Percentiles rank a stretch among this genome's conserved stretches.
Evolutionary conservation across 37 sponge, comb jelly and placozoan genomes (phyloP).

Genomic region (Amphimedon queenslandica): DNA sequence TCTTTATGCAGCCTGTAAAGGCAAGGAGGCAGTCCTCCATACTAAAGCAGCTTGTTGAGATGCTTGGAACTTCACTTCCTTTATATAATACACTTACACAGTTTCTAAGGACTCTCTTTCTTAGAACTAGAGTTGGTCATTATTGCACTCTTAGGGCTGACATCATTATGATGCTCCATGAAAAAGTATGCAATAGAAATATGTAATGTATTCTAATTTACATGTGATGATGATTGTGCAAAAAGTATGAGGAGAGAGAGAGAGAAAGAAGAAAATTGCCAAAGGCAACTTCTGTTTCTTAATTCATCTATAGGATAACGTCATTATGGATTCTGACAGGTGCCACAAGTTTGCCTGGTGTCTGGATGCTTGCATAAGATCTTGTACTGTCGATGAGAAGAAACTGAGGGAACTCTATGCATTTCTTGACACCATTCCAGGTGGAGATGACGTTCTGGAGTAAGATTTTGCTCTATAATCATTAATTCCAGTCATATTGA

Average conservation of each 20-base stretch:
- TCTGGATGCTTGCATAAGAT: conserved; percentile 77
- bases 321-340: conserved; percentile 43
- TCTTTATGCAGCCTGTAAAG: conserved; percentile 70
- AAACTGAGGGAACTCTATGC: conserved; percentile 54
- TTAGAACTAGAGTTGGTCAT: conserved; percentile 73
- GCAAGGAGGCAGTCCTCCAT: conserved; percentile 65
- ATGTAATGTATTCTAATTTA: too few relatives aligned
- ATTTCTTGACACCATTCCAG: conserved; percentile 43
- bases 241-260: too few relatives aligned
- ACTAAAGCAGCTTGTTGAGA: conserved; percentile 69
- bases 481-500: too few relatives aligned
- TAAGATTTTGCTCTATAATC: too few relatives aligned
- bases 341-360: conserved; percentile 92
- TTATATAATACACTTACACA: conserved; percentile 83
- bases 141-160: conserved; percentile 93
- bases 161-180: conserved; percentile 87
- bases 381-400: conserved; percentile 52
- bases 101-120: conserved; percentile 85
- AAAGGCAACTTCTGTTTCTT: too few relatives aligned
- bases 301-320: conserved; percentile 4
- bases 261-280: too few relatives aligned
- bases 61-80: conserved; percentile 72
- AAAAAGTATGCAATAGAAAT: conserved; percentile 14
- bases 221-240: too few relatives aligned
- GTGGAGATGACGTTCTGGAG: conserved; percentile 57